Evolutionary conservation across 1,140 invertebrate genomes (phyloP).

Genomic region (Drosophila parabipectinata): DNA sequence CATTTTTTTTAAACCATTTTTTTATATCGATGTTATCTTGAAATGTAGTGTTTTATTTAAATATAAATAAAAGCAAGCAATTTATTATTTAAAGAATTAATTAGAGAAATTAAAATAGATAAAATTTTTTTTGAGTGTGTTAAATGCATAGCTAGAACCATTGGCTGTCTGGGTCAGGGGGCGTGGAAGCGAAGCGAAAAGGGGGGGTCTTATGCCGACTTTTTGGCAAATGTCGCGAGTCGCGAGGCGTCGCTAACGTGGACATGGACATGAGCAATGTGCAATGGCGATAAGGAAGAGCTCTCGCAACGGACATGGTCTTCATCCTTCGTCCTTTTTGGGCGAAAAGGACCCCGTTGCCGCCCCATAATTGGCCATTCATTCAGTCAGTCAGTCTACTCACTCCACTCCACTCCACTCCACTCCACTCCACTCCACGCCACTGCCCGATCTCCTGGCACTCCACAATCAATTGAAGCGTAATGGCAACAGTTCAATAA

Average conservation of each 20-base stretch:
- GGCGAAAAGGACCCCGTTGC: background rate
- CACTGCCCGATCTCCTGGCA: slow-evolving; percentile 5
- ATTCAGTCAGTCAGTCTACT: slow-evolving; percentile 28
- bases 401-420: slow-evolving; percentile 7
- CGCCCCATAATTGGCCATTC: slow-evolving; percentile 58
- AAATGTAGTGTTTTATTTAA: no score
- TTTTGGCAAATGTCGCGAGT: slow-evolving; percentile 53
- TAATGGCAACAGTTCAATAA: slow-evolving; percentile 80
- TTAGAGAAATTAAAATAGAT: no score
- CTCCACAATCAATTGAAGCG: slow-evolving; percentile 72
- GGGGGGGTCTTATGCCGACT: slow-evolving; percentile 20
- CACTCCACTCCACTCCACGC: background rate
- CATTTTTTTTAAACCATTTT: no score
- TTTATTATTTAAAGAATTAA: no score
- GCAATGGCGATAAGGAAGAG: slow-evolving; percentile 67
- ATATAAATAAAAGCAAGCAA: no score
- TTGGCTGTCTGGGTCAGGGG: background rate
- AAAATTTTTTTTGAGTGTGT: no score
- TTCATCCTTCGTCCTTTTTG: slow-evolving; percentile 4
- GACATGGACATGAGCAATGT: slow-evolving; percentile 75
- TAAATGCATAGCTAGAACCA: no score
- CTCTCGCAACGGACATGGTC: slow-evolving; percentile 39
- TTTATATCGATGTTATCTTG: no score
- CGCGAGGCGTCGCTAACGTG: slow-evolving; percentile 50
- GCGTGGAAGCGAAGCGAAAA: background rate